Base-by-base conservation (phyloP, 1,140 invertebrate species). In the Patella vulgata region DNA sequence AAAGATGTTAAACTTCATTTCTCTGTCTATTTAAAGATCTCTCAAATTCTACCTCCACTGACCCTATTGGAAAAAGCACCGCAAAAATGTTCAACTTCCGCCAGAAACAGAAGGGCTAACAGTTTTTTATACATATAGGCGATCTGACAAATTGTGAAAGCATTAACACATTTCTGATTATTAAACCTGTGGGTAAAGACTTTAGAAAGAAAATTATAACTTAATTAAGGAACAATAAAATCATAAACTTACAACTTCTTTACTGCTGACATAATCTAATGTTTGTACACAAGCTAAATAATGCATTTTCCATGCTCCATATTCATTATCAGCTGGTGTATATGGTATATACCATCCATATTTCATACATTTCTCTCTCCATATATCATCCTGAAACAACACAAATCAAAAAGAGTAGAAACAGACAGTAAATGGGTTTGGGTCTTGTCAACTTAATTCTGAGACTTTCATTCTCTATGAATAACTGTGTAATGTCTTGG, bases 261-360 rank as follows among this genome's bases (percentile, higher is more conserved):
- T 67, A 25, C 62, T 42, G 9, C 61, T 54, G 27, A 73, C 69
- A 47, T 67, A 73, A 51, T 73, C 71, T 28, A 74, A 57, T 2
- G 71, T 73, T 21, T 74, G 68, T 27, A 73, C 73, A 66, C 76
- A 78, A 0, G 68, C 77, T 17, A 82, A 63, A 59, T 83, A 85
- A 53, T 78, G 75, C 55, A 73, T 70, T 58, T 85, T 85, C 83
- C 83, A 85, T 2, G 74, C 66, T 12, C 80, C 80, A 66, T 56
- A 74, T 65, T 84, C 82, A 66, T 78, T 75, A 28, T 78, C 78
- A 44, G 74, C 72, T 1, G 80, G 76, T 27, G 66, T 73, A 51
- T 80, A 80, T 8, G 79, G 73, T 8, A 84, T 55, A 33, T 75
- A 75, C 83, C 83, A 85, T 4, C 82, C 82, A 51, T 80, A 71